Evolutionary conservation across 92 coral and sea anemone species (phyloP).

Genomic region (Chrysogorgia sp.): DNA sequence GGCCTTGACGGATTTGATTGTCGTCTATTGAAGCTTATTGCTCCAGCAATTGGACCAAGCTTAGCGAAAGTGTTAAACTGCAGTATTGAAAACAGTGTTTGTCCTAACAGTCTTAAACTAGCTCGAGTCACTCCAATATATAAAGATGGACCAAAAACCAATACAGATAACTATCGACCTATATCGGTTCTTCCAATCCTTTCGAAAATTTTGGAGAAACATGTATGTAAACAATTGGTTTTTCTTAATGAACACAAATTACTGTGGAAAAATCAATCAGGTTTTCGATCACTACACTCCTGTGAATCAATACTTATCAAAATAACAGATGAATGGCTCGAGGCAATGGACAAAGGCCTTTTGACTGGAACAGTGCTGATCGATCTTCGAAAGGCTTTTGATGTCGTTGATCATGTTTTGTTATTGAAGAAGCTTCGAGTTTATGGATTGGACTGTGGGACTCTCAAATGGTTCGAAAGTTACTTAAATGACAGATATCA

Average conservation of each 20-base stretch:
- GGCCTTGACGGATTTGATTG: constrained; percentile 50
- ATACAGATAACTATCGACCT: constrained; percentile 55
- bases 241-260: constrained; percentile 16
- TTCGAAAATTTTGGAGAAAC: constrained; percentile 55
- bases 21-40: constrained; percentile 45
- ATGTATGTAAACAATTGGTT: constrained; percentile 22
- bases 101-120: constrained; percentile 53
- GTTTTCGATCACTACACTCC: constrained; percentile 53
- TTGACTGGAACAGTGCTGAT: too few relatives aligned
- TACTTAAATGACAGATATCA: too few relatives aligned
- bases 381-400: too few relatives aligned
- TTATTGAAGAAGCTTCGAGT: too few relatives aligned
- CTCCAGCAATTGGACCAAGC: constrained; percentile 22
- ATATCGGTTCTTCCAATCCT: constrained; percentile 62
- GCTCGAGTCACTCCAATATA: constrained; percentile 52
- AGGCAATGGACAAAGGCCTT: constrained; percentile 49
- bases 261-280: constrained; percentile 44
- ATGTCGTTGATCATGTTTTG: too few relatives aligned
- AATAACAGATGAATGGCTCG: constrained; percentile 42
- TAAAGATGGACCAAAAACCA: constrained; percentile 52
- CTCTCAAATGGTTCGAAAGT: too few relatives aligned
- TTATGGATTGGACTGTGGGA: too few relatives aligned
- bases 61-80: constrained; percentile 52
- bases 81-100: constrained; percentile 43
- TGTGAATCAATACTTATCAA: constrained; percentile 42